These are phyloP conservation scores for Ondatra zibethicus DNA, from an alignment of 2,113 vertebrate species.

Conservation along the genomic window DNA sequence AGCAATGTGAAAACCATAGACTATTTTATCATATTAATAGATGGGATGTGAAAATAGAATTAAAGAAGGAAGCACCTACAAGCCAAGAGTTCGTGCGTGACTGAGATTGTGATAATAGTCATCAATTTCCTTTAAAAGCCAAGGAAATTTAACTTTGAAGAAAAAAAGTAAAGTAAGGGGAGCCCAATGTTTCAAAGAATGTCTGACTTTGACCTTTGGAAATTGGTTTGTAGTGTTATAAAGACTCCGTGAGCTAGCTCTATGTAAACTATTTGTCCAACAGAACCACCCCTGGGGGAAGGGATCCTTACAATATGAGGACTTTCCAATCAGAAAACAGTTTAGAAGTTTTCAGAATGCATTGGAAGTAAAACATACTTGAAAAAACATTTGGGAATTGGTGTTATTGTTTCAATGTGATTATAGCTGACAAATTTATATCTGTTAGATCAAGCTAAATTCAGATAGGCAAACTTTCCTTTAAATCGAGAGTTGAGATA, in stretches of 20 bases:
- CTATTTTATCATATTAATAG: neutral
- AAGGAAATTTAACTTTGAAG: neutral
- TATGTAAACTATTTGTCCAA: neutral
- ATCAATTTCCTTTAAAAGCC: neutral
- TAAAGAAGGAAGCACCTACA: neutral
- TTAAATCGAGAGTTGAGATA: neutral
- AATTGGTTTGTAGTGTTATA: neutral
- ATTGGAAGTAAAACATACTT: neutral
- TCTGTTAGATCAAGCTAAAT: neutral
- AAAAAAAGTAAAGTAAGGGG: neutral
- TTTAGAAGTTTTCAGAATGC: neutral
- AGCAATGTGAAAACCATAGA: neutral
- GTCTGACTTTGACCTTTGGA: neutral
- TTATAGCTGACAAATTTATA: neutral
- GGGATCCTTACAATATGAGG: neutral
- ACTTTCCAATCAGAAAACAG: neutral
- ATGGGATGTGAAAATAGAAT: neutral
- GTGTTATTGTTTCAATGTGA: neutral
- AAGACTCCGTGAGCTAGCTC: neutral
- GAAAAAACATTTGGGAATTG: neutral
- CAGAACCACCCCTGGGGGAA: neutral
- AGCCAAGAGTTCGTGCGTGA: neutral
- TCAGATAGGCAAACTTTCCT: neutral
- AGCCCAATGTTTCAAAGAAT: neutral
- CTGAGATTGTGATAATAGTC: neutral